Evolutionary conservation across 2,113 vertebrate species (phyloP), one percentile per base, ranked within the genome.

Genomic region (Calonectris borealis): DNA sequence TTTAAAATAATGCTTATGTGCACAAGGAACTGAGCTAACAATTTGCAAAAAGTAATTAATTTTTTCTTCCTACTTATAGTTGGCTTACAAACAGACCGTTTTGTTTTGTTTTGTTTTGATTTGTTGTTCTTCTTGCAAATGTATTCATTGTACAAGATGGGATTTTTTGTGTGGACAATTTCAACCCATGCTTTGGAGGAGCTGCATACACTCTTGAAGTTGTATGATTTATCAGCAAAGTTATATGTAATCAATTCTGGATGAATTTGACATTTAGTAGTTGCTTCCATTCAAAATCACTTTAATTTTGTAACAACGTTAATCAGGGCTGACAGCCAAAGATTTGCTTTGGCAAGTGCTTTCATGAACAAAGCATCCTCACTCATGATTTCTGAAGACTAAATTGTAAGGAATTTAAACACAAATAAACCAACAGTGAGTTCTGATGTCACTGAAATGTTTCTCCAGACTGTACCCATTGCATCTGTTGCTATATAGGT

Each of bases 341-440:
- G 44, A 73, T 73, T 80, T 93, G 32, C 60, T 92, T 92, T 95
- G 84, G 68, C 79, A 92, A 88, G 36, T 70, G 62, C 46, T 77
- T 81, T 81, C 22, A 26, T 72, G 81, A 93, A 27, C 69, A 89
- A 68, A 86, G 27, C 60, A 58, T 78, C 42, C 31, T 95, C 40
- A 49, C 26, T 22, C 16, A 15, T 65, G 34, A 64, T 93, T 84
- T 87, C 64, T 68, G 64, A 82, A 65, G 54, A 89, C 31, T 65
- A 61, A 77, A 79, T 76, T 87, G 54, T 69, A 83, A 90, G 60
- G 66, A 85, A 42, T 71, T 84, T 75, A 55, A 92, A 73, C 31
- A 72, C 31, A 88, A 86, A 73, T 80, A 80, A 88, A 83, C 27
- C 10, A 68, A 29, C 13, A 54, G 22, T 49, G 69, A 78, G 52